phyloP scores from a whole-genome alignment of 92 coral and sea anemone genomes.

The Siderastrea radians region DNA sequence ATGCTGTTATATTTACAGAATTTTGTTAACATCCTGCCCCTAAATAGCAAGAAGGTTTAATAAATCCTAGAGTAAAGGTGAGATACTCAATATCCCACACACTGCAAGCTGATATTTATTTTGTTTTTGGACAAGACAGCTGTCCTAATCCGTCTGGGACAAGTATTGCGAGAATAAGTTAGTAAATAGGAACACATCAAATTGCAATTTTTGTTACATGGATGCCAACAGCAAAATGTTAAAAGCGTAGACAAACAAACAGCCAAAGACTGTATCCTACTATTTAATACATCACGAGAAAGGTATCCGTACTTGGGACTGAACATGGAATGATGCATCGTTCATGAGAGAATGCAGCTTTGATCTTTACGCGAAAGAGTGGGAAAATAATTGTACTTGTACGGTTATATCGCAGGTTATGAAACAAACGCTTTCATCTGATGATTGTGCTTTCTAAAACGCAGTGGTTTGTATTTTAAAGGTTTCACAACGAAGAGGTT shows the following conservation, averaged over 20 bases:
- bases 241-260: not conserved
- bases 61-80: not conserved
- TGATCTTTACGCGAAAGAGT: not conserved
- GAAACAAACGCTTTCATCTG: not conserved
- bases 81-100: too few species aligned
- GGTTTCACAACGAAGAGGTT: not conserved
- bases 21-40: not conserved
- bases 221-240: not conserved
- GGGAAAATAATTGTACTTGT: not conserved
- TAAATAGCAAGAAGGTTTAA: not conserved
- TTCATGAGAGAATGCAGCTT: not conserved
- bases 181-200: constrained; percentile 4
- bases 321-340: not conserved
- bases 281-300: not conserved
- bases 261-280: not conserved
- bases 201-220: not conserved
- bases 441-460: not conserved
- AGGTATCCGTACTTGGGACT: not conserved
- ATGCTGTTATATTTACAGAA: too few species aligned
- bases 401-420: not conserved
- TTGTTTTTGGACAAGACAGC: not conserved
- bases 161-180: not conserved
- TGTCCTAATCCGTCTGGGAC: not conserved
- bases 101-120: not conserved
- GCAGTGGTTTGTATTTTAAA: not conserved